Evolutionary conservation across 2,888 invertebrate genomes (phyloP), one percentile per base, ranked within the genome.

Genomic region (Celastrina argiolus): DNA sequence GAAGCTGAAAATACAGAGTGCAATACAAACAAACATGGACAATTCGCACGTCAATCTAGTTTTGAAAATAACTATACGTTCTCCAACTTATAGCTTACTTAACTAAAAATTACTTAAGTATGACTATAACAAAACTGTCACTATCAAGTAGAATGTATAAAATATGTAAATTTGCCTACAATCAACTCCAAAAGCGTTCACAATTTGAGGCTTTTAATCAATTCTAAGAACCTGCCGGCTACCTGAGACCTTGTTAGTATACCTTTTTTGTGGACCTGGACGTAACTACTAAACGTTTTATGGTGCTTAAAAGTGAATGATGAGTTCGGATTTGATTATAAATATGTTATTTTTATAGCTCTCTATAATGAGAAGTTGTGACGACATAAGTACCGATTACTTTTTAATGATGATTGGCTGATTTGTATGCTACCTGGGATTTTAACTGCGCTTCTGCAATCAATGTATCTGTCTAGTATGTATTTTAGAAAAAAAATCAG

Each of bases 271-370:
- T 82, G 75, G 72, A 63, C 68, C 76, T 76, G 75, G 78, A 78
- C 78, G 79, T 70, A 64, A 58, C 69, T 78, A 81, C 82, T 84
- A 88, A 87, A 84, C 84, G 83, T 75, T 87, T 87, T 87, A 87
- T 83, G 85, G 87, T 83, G 84, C 77, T 81, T 81, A 84, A 82
- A 84, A 69, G 70, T 81, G 77, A 80, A 77, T 74, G 74, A 66
- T 71, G 75, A 73, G 73, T 74, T 76, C 42, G 31, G 41, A 66
- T 66, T 42, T 41, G 65, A 66, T 66, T 66, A 58, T 66, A 59
- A 59, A 66, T 59, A 59, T 59, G 42, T 66, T 64, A 58, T 58
- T 65, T 65, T 66, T 66, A 66, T 66, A 39, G 58, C 26, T 56
- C 16, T 59, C 51, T 59, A 59, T 61, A 61, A 61, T 39, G 61